Evolutionary conservation across 2,113 vertebrate genomes (phyloP).

Genomic region (Phalacrocorax pelagicus): DNA sequence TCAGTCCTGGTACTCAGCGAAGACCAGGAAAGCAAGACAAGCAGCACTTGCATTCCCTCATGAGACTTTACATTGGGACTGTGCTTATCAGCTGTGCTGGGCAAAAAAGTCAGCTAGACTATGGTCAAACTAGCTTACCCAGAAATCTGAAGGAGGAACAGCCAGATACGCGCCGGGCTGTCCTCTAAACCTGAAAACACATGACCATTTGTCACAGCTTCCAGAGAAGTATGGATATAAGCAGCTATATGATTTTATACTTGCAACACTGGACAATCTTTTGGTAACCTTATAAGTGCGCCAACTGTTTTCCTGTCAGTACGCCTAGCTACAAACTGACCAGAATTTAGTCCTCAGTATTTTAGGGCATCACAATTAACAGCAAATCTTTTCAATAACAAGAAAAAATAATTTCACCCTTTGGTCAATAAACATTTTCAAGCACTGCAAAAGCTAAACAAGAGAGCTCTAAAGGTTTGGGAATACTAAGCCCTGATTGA

Average conservation of each 20-base stretch:
- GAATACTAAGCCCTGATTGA: background rate
- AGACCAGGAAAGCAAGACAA: background rate
- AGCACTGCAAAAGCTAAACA: background rate
- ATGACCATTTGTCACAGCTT: background rate
- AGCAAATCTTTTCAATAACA: background rate
- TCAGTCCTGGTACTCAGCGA: background rate
- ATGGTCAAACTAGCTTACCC: background rate
- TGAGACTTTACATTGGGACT: accelerated
- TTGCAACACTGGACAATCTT: background rate
- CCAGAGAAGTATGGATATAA: background rate
- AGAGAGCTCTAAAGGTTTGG: background rate
- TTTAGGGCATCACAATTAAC: background rate
- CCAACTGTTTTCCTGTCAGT: background rate
- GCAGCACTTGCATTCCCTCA: background rate
- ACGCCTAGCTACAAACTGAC: background rate
- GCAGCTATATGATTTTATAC: background rate
- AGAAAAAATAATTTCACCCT: background rate
- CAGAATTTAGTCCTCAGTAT: background rate
- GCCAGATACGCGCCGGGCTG: background rate
- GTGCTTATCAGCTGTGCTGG: background rate
- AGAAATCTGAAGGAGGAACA: background rate
- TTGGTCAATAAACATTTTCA: background rate
- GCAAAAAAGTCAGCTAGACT: background rate
- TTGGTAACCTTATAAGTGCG: background rate
- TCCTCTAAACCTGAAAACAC: background rate